These are phyloP conservation scores for Zapornia atra DNA, from an alignment of 2,113 vertebrate species.

Conservation along the genomic window DNA sequence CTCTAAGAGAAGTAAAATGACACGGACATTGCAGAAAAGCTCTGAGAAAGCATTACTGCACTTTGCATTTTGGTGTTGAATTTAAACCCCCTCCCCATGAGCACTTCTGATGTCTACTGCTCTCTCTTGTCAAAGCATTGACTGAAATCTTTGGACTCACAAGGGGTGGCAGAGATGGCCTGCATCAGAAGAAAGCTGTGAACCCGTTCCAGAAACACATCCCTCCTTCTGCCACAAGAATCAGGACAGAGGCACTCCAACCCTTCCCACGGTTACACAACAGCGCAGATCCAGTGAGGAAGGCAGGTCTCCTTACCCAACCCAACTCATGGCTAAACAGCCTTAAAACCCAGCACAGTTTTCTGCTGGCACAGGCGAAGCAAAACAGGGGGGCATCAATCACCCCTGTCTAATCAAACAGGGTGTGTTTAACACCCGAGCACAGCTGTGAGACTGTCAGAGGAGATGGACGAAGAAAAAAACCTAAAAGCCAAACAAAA, in stretches of 20 bases:
- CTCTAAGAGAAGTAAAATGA: background rate
- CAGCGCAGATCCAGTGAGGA: background rate
- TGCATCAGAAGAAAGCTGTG: background rate
- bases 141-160: background rate
- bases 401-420: background rate
- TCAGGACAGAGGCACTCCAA: constrained; percentile 8
- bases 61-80: background rate
- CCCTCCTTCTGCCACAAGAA: background rate
- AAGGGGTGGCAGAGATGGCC: background rate
- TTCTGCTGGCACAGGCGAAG: background rate
- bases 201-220: background rate
- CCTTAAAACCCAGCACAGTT: background rate
- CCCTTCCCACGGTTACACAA: constrained; percentile 13
- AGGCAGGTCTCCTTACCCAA: background rate
- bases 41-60: background rate
- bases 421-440: background rate
- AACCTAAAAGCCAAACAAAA: background rate
- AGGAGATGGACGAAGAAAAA: background rate
- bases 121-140: background rate
- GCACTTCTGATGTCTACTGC: background rate
- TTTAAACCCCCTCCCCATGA: background rate
- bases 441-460: background rate
- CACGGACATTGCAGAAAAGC: fast-evolving
- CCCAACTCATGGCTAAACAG: background rate
- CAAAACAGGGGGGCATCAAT: background rate